phyloP scores from a whole-genome alignment of 2,797 vertebrate genomes.

The Hylomyscus alleni region DNA sequence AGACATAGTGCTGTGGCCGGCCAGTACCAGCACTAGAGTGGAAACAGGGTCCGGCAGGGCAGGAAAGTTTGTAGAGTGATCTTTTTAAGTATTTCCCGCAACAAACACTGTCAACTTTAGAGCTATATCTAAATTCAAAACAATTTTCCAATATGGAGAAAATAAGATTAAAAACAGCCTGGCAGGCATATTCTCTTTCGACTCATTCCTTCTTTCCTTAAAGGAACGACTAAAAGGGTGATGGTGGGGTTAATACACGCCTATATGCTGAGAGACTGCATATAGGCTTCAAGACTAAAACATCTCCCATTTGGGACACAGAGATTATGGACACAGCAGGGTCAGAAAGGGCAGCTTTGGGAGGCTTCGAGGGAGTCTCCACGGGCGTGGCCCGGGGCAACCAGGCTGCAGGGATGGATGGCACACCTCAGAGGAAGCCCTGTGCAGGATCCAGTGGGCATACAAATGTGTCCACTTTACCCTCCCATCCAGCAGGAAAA shows the following conservation, averaged over 20 bases:
- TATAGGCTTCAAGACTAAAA: not conserved
- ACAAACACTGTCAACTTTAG: not conserved
- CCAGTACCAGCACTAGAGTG: too few species aligned
- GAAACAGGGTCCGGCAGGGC: too few species aligned
- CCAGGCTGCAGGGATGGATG: not conserved
- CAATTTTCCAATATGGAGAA: slow-evolving; percentile 9
- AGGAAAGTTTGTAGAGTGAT: too few species aligned
- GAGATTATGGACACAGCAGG: not conserved
- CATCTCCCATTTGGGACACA: not conserved
- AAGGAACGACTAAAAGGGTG: slow-evolving; percentile 10
- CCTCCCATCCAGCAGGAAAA: not conserved
- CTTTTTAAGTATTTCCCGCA: too few species aligned
- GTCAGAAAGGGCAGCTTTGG: not conserved
- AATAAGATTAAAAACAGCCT: not conserved
- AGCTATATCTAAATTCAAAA: not conserved
- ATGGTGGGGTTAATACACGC: not conserved
- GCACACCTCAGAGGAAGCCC: not conserved
- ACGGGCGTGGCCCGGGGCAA: not conserved
- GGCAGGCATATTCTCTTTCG: slow-evolving; percentile 25
- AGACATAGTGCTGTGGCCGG: too few species aligned
- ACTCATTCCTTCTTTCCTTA: not conserved
- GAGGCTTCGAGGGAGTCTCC: not conserved
- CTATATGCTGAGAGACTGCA: not conserved
- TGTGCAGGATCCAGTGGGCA: not conserved
- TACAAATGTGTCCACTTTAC: not conserved